phyloP scores from a whole-genome alignment of 1,140 invertebrate genomes.

The Mya arenaria region DNA sequence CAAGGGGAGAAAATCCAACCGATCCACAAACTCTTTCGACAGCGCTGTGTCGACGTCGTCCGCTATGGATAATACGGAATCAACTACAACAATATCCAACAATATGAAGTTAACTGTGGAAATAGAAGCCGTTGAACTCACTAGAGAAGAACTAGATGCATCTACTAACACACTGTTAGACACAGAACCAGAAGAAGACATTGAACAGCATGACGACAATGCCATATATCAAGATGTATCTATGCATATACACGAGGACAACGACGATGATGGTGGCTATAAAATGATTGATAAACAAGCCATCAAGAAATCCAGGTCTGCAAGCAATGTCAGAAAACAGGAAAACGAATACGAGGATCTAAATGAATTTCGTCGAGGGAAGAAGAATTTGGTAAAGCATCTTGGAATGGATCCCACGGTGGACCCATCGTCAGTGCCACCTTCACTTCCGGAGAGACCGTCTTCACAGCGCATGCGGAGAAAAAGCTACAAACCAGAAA shows the following conservation, averaged over 20 bases:
- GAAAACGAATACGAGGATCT: slow-evolving; percentile 65
- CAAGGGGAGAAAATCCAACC: slow-evolving; percentile 15
- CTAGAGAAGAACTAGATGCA: neutral
- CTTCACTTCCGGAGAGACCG: slow-evolving; percentile 50
- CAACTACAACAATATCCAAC: neutral
- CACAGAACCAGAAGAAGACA: neutral
- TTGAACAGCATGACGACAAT: neutral
- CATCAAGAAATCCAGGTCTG: slow-evolving; percentile 52
- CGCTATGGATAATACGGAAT: neutral
- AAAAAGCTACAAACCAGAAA: slow-evolving; percentile 24
- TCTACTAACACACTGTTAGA: neutral
- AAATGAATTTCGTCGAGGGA: slow-evolving; percentile 45
- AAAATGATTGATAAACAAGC: neutral
- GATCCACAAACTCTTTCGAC: slow-evolving; percentile 63
- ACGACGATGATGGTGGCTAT: neutral
- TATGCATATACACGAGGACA: neutral
- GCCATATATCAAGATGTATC: slow-evolving; percentile 19
- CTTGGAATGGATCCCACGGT: slow-evolving; percentile 49
- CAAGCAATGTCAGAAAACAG: slow-evolving; percentile 38
- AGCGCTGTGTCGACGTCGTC: slow-evolving; percentile 65
- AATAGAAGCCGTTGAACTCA: slow-evolving; percentile 29
- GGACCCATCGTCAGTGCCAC: slow-evolving; percentile 36
- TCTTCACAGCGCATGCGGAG: slow-evolving; percentile 23
- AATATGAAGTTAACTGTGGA: neutral
- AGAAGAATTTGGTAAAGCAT: slow-evolving; percentile 52